A percentile compares a stretch with the other conserved stretches of the same genome.
Conservation (phyloP, 2,888 invertebrate genomes). For the Drosophila leonis region DNA sequence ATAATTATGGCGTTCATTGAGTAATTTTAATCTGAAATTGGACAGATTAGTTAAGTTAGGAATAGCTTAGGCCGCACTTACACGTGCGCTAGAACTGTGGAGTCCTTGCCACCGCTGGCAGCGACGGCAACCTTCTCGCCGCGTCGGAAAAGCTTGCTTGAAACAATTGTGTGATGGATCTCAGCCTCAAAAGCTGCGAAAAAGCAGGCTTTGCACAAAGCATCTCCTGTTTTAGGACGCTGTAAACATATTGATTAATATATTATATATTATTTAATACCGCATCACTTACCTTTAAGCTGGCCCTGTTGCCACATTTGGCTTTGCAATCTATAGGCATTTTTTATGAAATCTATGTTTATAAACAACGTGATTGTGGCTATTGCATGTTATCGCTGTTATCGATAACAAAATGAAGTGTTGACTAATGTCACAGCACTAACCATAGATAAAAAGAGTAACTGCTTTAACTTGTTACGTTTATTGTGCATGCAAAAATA, state of each 20-base stretch:
- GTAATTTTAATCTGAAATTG: conserved; percentile 88
- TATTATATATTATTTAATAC: background rate
- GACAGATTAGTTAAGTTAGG: background rate
- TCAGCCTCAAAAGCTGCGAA: conserved; percentile 97
- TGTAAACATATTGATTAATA: conserved; percentile 5
- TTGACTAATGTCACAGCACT: conserved; percentile 6
- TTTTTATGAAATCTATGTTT: conserved; percentile 48
- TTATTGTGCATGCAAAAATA: background rate
- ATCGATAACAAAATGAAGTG: conserved; percentile 39
- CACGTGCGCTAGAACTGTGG: conserved; percentile 98
- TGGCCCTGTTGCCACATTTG: conserved; percentile 91
- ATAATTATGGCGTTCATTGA: conserved; percentile 96
- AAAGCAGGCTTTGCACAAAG: conserved; percentile 97
- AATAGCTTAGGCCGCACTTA: conserved; percentile 42
- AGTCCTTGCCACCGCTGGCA: conserved; percentile 98
- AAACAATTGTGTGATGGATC: conserved; percentile 95
- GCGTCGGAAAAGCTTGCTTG: conserved; percentile 92
- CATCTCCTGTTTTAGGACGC: conserved; percentile 95
- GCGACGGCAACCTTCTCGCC: conserved; percentile 96
- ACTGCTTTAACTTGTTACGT: background rate
- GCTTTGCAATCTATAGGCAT: conserved; percentile 91
- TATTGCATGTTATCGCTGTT: background rate
- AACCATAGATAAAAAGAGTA: background rate
- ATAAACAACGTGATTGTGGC: conserved; percentile 35
- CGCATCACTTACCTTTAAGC: conserved; percentile 89